Base-by-base conservation (phyloP, 2,888 invertebrate species). In the Labia minor region DNA sequence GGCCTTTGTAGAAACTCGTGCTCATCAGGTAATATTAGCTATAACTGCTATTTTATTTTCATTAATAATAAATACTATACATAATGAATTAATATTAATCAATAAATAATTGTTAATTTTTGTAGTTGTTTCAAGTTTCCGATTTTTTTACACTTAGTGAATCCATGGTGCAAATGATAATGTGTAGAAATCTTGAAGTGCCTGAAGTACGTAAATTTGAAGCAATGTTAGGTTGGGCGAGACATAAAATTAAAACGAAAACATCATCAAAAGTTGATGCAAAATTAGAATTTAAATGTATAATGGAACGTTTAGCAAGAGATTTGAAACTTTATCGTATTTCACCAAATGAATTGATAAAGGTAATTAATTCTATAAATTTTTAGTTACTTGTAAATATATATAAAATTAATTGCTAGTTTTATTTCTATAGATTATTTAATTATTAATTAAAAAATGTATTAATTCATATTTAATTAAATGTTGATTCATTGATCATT, bases 181-280 rank as follows among this genome's bases (percentile, higher is more conserved):
- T 78, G 78, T 79, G 75, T 67, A 86, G 95, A n/a, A 90, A 89
- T 75, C 82, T 94, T 70, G 92, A 92, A 75, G 89, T 94, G 64
- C 87, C 89, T 0, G 95, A 95, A 77, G 89, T 95, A 49, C 83
- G 88, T 65, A 95, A 95, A 78, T 95, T 95, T 76, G 92, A 95
- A 78, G 92, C 93, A 1, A 95, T 95, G 94, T 82, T 94, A 63
- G 84, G 85, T 68, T 95, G 95, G 95, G 91, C 94, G 6, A 85
- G 87, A 69, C 85, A 92, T 77, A 89, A 90, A 79, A 89, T 93
- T 72, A 85, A 88, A 78, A 82, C 85, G 73, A 77, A 81, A 73
- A 84, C 88, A 73, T 86, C 90, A 70, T 85, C 86, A 71, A 90
- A 90, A 81, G 82, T 88, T 76, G 92, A 92, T 77, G 89, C 89